phyloP scores from a whole-genome alignment of 2,113 vertebrate genomes.

The Tylochromis polylepis region DNA sequence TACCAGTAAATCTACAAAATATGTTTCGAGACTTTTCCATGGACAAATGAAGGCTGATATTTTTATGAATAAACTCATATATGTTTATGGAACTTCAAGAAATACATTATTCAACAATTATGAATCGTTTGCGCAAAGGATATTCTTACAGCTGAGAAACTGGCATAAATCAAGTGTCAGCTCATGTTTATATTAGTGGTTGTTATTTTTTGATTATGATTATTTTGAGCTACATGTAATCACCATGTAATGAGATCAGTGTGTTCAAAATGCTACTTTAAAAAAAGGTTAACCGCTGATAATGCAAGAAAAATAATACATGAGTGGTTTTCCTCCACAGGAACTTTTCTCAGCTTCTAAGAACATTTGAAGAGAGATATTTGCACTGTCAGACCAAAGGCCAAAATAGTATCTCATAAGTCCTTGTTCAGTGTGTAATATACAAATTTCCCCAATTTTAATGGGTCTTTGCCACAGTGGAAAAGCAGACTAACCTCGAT shows the following conservation, averaged over 20 bases:
- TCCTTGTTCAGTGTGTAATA: background rate
- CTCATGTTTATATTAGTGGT: background rate
- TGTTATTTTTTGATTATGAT: background rate
- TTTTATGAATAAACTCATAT: background rate
- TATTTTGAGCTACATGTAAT: background rate
- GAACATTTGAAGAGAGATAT: background rate
- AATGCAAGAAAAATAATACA: background rate
- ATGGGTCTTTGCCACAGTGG: background rate
- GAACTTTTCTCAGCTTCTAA: background rate
- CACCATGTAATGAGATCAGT: background rate
- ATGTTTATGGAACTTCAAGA: background rate
- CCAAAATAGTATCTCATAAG: background rate
- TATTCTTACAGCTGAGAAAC: background rate
- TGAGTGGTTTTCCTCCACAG: background rate
- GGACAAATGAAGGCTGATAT: background rate
- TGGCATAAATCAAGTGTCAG: background rate
- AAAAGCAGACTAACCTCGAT: background rate
- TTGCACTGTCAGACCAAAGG: background rate
- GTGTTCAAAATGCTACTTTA: background rate
- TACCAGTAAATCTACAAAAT: background rate
- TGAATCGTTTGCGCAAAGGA: background rate
- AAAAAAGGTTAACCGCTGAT: background rate
- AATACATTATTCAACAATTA: background rate
- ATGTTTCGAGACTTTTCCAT: background rate
- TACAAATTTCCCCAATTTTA: background rate